phyloP scores from a whole-genome alignment of 2,888 invertebrate species.

The Campopleginae sp. region DNA sequence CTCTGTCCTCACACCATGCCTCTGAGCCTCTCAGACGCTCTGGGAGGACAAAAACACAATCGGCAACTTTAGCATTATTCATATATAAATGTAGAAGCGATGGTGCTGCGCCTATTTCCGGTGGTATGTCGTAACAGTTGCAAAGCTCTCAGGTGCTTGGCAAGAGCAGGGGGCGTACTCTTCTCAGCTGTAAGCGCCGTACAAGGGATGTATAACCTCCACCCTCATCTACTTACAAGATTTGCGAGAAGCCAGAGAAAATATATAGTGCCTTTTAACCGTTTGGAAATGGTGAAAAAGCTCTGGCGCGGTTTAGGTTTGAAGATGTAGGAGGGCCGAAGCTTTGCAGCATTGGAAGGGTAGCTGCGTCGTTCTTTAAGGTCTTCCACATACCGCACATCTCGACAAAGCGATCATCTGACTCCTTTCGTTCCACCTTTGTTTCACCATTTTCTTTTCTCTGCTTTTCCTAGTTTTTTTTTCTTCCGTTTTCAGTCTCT shows the following conservation, averaged over 20 bases:
- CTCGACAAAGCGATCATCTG: conserved; percentile 57
- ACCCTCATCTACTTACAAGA: conserved; percentile 42
- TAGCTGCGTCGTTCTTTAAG: conserved; percentile 46
- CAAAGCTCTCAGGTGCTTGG: conserved; percentile 78
- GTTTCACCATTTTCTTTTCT: conserved; percentile 46
- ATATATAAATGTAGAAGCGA: background rate
- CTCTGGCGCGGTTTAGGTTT: conserved; percentile 61
- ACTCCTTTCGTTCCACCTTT: conserved; percentile 39
- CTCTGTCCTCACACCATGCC: background rate
- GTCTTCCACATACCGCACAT: conserved; percentile 37
- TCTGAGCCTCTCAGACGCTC: background rate
- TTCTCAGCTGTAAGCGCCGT: conserved; percentile 42
- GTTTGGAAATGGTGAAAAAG: conserved; percentile 75
- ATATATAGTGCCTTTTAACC: conserved; percentile 80
- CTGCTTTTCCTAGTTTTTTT: conserved; percentile 19
- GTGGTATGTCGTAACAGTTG: conserved; percentile 56
- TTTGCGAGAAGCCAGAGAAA: conserved; percentile 44
- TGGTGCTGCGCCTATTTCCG: conserved; percentile 51
- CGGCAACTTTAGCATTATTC: background rate
- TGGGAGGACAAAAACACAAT: conserved; percentile 12
- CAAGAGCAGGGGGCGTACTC: conserved; percentile 47
- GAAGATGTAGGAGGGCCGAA: conserved; percentile 51
- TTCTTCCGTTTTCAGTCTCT: conserved; percentile 10
- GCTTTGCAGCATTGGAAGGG: conserved; percentile 66
- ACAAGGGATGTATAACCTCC: conserved; percentile 45